Conservation (phyloP, 2,888 invertebrate genomes). For the Tipula confusa region DNA sequence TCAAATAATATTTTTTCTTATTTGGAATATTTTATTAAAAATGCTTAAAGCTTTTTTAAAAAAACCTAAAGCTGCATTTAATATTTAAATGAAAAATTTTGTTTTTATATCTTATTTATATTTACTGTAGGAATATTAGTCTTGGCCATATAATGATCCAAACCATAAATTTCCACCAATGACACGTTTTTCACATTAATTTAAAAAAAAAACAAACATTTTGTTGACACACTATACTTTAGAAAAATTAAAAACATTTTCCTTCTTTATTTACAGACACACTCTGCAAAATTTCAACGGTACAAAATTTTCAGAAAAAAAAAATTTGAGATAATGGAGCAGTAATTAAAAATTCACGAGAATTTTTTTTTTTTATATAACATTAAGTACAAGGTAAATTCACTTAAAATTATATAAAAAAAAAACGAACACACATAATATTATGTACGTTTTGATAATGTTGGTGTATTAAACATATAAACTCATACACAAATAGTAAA, state of each 20-base stretch:
- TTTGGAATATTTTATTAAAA: too few relatives aligned
- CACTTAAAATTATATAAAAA: background rate
- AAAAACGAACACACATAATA: too few relatives aligned
- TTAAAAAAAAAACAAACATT: background rate
- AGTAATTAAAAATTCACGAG: constrained; percentile 3
- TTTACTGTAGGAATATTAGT: too few relatives aligned
- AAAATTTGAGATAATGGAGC: background rate
- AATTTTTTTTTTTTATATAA: background rate
- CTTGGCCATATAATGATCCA: too few relatives aligned
- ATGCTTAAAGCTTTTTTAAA: too few relatives aligned
- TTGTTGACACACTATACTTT: background rate
- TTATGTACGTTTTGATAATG: background rate
- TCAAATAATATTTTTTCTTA: too few relatives aligned
- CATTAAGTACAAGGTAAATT: background rate
- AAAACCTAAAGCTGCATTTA: too few relatives aligned
- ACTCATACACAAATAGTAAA: too few relatives aligned
- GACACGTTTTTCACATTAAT: background rate
- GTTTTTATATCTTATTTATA: too few relatives aligned
- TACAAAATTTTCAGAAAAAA: background rate
- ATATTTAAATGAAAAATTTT: too few relatives aligned
- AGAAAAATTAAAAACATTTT: background rate
- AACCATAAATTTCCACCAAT: too few relatives aligned
- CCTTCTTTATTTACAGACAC: background rate
- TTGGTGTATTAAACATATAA: background rate
- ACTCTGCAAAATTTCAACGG: background rate